Base-by-base conservation (phyloP, 2,888 invertebrate genomes). In the Pandemis cinnamomeana region DNA sequence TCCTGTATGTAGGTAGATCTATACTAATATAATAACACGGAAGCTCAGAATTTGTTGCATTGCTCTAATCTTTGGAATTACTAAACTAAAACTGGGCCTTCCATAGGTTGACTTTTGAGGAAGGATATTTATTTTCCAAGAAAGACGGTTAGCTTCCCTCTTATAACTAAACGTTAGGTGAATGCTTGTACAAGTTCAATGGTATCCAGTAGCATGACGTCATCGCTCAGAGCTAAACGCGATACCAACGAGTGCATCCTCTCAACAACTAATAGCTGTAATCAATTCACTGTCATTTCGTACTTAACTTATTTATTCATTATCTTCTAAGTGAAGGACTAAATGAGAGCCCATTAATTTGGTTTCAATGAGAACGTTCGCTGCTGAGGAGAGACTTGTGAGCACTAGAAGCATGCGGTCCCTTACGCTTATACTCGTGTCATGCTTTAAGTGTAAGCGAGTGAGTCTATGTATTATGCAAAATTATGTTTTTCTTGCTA, bases 401-500 rank as follows among this genome's bases (percentile, higher is more conserved):
- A 36, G 27, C 7, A 27, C 27, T 27, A 58, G 11, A 8, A 36
- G 13, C 13, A 5, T 8, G 7, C 42, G n/a, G 27, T 58, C 1
- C n/a, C 7, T 41, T 36, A 36, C 27, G 5, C n/a, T 36, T 13
- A 61, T 7, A 61, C 1, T 41, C 42, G n/a, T 41, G 61, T 58
- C 58, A 11, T 27, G 20, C 58, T 20, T 58, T n/a, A 15, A 20
- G 20, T 20, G 27, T 58, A 27, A 20, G 58, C 10, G 27, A 27
- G 58, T 27, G 11, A 11, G 11, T 58, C 15, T 55, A 11, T 58
- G 20, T 27, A 87, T 89, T 90, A 86, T 84, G 84, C 86, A 88
- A 89, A 90, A 89, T 86, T 85, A 86, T 84, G 81, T 84, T 87
- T 86, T 84, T 78, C 87, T 83, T 81, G 85, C 84, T 75, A 76